These are phyloP conservation scores for Steinernema scapterisci DNA, from an alignment of 2,888 invertebrate species.

Conservation along the genomic window DNA sequence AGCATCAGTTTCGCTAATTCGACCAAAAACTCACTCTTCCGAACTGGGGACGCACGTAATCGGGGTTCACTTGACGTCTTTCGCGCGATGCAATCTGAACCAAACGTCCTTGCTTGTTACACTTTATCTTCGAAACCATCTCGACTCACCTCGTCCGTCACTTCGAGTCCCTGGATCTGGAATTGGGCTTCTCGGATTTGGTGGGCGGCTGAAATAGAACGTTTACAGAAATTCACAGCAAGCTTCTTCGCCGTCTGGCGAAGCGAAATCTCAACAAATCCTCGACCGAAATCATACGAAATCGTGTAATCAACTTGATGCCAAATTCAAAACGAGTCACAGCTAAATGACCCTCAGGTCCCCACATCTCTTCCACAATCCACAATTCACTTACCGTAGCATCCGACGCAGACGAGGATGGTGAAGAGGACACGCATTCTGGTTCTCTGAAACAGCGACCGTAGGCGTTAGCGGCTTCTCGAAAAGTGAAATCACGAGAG, in stretches of 20 bases:
- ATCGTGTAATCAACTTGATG: no score
- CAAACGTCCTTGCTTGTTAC: not conserved
- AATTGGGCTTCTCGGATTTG: not conserved
- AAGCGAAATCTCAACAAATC: no score
- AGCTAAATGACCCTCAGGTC: no score
- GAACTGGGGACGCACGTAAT: slow-evolving; percentile 9
- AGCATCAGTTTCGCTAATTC: no score
- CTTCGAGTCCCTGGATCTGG: slow-evolving; percentile 25
- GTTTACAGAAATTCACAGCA: no score
- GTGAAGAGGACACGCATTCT: slow-evolving; percentile 5
- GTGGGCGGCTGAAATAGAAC: not conserved
- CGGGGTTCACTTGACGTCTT: slow-evolving; percentile 6
- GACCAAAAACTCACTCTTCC: slow-evolving; percentile 23
- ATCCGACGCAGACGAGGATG: not conserved
- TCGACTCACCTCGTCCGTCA: slow-evolving; percentile 15
- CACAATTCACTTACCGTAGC: slow-evolving; percentile 1
- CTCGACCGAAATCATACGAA: no score
- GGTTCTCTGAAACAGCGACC: slow-evolving; percentile 6
- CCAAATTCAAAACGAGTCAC: no score
- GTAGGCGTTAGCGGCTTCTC: not conserved
- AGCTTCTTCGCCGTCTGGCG: no score
- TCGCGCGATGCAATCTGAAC: slow-evolving; percentile 13
- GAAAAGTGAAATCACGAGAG: slow-evolving; percentile 18
- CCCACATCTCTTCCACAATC: no score
- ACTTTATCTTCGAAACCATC: not conserved